Evolutionary conservation across 2,888 invertebrate species (phyloP).

Genomic region (Teleiodes luculella): DNA sequence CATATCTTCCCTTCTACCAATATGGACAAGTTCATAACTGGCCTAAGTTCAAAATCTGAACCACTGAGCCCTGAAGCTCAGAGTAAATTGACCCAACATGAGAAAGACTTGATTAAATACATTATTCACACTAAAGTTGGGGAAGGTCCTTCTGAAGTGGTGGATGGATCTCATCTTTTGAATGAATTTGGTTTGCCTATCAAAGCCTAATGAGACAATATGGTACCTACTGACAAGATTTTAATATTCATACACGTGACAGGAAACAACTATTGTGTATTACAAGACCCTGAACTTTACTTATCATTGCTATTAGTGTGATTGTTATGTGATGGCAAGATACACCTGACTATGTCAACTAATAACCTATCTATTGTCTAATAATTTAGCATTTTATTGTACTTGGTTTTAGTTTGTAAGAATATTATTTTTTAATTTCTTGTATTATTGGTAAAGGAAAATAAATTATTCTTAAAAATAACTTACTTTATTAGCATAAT

Average conservation of each 20-base stretch:
- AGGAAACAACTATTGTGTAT: no score
- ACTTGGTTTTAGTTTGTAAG: neutral
- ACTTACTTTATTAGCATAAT: slow-evolving; percentile 56
- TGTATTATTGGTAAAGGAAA: slow-evolving; percentile 6
- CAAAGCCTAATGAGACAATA: no score
- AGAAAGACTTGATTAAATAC: slow-evolving; percentile 84
- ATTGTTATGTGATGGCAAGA: no score
- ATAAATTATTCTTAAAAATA: slow-evolving; percentile 17
- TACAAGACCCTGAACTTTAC: no score
- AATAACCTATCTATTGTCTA: neutral
- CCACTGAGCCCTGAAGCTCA: slow-evolving; percentile 34
- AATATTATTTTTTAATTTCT: no score
- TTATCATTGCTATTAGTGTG: no score
- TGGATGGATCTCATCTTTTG: slow-evolving; percentile 53
- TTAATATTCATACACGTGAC: no score
- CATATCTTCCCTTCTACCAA: slow-evolving; percentile 83
- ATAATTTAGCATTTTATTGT: neutral
- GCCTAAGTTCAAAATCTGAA: slow-evolving; percentile 34
- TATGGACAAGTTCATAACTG: slow-evolving; percentile 52
- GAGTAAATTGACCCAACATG: slow-evolving; percentile 50
- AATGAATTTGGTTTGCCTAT: slow-evolving; percentile 46
- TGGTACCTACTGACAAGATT: no score
- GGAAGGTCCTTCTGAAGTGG: slow-evolving; percentile 82
- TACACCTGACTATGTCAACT: no score
- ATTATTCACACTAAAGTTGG: slow-evolving; percentile 91